These are phyloP conservation scores for Tenthredo notha DNA, from an alignment of 2,888 invertebrate species.

Conservation along the genomic window DNA sequence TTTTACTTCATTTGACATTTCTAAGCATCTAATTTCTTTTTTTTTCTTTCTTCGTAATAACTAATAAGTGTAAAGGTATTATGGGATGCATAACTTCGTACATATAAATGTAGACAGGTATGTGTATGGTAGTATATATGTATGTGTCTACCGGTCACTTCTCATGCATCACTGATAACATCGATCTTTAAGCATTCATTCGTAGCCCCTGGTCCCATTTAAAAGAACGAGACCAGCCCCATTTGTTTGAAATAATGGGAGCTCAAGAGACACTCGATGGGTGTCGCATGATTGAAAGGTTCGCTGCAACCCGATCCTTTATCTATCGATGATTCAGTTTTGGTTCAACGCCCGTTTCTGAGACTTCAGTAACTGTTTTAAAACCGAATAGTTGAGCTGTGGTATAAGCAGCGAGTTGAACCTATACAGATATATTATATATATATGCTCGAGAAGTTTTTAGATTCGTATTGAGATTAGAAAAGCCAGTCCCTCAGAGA, in stretches of 20 bases:
- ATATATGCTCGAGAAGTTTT: constrained; percentile 16
- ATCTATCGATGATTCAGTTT: constrained; percentile 72
- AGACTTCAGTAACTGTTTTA: background rate
- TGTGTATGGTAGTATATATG: background rate
- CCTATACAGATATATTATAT: too few relatives aligned
- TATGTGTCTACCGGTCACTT: constrained; percentile 55
- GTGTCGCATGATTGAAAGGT: constrained; percentile 74
- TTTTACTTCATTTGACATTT: background rate
- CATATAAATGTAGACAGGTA: background rate
- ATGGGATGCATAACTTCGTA: background rate
- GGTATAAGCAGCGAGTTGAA: constrained; percentile 21
- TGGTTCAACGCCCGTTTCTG: constrained; percentile 43
- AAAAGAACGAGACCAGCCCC: constrained; percentile 55
- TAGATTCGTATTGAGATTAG: constrained; percentile 31
- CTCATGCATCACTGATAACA: constrained; percentile 69
- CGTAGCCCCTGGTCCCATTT: constrained; percentile 55
- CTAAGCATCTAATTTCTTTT: background rate
- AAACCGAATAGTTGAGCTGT: background rate
- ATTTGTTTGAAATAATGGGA: constrained; percentile 66
- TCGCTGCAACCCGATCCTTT: constrained; percentile 67
- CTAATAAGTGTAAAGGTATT: background rate
- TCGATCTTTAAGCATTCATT: constrained; percentile 58
- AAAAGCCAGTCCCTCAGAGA: background rate
- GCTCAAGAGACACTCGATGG: constrained; percentile 63
- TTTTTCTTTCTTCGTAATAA: background rate